A percentile compares a stretch with the other conserved stretches of the same genome.
Evolutionary conservation across 2,113 vertebrate genomes (phyloP).

Genomic region (Rhinichthys klamathensis): DNA sequence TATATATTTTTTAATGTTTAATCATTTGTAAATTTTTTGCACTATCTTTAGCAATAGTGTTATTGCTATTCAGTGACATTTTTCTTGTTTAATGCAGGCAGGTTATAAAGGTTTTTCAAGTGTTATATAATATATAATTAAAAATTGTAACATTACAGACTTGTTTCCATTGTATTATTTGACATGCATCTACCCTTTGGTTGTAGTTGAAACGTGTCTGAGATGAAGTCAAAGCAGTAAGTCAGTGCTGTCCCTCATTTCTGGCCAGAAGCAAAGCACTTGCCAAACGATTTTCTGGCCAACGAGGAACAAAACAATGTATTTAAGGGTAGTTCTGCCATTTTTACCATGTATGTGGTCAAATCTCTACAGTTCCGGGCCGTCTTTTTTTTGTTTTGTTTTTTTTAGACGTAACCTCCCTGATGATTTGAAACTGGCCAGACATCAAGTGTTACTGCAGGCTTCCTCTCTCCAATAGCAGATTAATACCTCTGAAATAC

Average conservation of each 20-base stretch:
- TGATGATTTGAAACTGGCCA: slow-evolving; percentile 47
- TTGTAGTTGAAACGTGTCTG: background rate
- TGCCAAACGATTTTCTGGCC: background rate
- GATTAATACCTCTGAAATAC: slow-evolving; percentile 54
- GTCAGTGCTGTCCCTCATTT: background rate
- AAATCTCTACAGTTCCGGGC: slow-evolving; percentile 44
- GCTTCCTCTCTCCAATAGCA: slow-evolving; percentile 54
- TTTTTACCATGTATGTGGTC: slow-evolving; percentile 58
- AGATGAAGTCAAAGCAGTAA: slow-evolving; percentile 11
- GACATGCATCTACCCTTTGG: background rate
- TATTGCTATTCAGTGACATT: background rate
- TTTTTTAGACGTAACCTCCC: slow-evolving; percentile 38
- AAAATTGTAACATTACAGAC: too few relatives aligned
- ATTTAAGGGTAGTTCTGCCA: background rate
- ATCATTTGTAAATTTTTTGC: background rate
- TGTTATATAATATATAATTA: background rate
- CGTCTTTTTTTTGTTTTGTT: too few relatives aligned
- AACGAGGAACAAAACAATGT: background rate
- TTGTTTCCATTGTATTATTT: background rate
- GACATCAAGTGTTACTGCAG: slow-evolving; percentile 26
- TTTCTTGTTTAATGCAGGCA: background rate
- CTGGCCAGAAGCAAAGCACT: background rate
- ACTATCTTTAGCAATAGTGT: background rate
- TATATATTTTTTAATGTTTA: background rate
- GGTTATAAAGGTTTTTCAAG: background rate